A percentile compares a stretch with the other conserved stretches of the same genome.
phyloP scores from a whole-genome alignment of 2,888 invertebrate genomes.

The Entomobrya multifasciata region DNA sequence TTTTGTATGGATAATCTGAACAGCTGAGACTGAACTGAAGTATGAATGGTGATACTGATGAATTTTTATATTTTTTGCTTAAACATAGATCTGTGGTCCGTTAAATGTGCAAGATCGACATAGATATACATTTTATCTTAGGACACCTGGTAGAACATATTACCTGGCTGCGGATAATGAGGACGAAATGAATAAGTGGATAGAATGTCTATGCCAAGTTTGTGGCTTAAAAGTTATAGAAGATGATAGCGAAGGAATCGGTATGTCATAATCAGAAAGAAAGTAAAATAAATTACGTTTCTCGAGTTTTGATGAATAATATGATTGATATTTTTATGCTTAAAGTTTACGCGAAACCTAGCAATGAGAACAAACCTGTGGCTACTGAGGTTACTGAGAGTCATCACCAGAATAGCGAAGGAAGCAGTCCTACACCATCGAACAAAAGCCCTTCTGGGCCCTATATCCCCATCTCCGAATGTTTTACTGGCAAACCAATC shows the following conservation, averaged over 20 bases:
- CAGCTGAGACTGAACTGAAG: not conserved
- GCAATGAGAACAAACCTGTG: slow-evolving; percentile 71
- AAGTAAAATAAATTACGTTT: too few relatives aligned
- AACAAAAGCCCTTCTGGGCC: slow-evolving; percentile 85
- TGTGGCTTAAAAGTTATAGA: slow-evolving; percentile 78
- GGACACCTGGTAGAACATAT: slow-evolving; percentile 93
- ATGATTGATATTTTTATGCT: slow-evolving; percentile 16
- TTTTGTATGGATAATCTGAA: slow-evolving; percentile 29
- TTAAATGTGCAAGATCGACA: slow-evolving; percentile 82
- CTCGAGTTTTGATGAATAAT: not conserved
- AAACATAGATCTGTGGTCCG: slow-evolving; percentile 66
- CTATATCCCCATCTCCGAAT: slow-evolving; percentile 96
- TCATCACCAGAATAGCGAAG: slow-evolving; percentile 75
- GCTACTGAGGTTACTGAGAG: slow-evolving; percentile 63
- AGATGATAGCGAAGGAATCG: slow-evolving; percentile 73
- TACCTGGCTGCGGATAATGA: slow-evolving; percentile 96
- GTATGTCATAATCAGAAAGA: slow-evolving; percentile 18
- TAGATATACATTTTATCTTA: slow-evolving; percentile 89
- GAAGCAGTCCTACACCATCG: slow-evolving; percentile 79
- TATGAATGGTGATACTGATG: not conserved
- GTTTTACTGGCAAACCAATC: slow-evolving; percentile 88
- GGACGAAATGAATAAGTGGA: slow-evolving; percentile 97
- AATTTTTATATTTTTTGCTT: slow-evolving; percentile 8
- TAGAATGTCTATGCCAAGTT: slow-evolving; percentile 91
- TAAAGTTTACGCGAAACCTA: slow-evolving; percentile 69